phyloP scores from a whole-genome alignment of 2,797 vertebrate species.

The Atherinosoma microstoma region DNA sequence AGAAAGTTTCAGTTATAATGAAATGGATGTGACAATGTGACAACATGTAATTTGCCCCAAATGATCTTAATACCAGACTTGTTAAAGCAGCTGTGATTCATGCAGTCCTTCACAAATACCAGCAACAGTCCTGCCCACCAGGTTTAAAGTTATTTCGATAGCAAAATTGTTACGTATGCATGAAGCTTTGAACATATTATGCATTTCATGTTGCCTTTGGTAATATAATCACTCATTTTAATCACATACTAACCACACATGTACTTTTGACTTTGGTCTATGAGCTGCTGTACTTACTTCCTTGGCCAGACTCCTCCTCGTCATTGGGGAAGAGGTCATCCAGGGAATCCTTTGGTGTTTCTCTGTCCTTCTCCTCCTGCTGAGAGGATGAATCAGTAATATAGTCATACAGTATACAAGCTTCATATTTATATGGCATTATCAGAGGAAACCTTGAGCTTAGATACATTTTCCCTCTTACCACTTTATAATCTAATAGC shows the following conservation, averaged over 20 bases:
- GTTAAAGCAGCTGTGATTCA: neutral
- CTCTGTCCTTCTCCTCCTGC: slow-evolving; percentile 95
- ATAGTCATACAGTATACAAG: neutral
- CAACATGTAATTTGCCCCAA: neutral
- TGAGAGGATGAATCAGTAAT: slow-evolving; percentile 36
- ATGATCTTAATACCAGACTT: neutral
- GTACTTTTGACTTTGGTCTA: neutral
- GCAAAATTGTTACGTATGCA: neutral
- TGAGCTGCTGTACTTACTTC: slow-evolving; percentile 83
- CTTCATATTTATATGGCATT: neutral
- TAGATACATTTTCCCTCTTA: neutral
- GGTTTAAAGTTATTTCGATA: neutral
- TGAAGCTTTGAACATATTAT: neutral
- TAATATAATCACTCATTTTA: neutral
- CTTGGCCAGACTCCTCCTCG: slow-evolving; percentile 92
- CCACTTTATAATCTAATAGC: neutral
- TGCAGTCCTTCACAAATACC: neutral
- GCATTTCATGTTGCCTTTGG: no score
- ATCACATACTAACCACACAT: neutral
- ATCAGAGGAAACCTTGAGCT: neutral
- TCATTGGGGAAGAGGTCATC: slow-evolving; percentile 98
- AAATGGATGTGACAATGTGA: neutral
- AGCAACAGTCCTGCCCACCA: neutral
- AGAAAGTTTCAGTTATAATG: neutral
- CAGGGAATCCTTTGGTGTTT: slow-evolving; percentile 91